Evolutionary conservation across 2,888 invertebrate species (phyloP).

Genomic region (Polyommatus icarus): DNA sequence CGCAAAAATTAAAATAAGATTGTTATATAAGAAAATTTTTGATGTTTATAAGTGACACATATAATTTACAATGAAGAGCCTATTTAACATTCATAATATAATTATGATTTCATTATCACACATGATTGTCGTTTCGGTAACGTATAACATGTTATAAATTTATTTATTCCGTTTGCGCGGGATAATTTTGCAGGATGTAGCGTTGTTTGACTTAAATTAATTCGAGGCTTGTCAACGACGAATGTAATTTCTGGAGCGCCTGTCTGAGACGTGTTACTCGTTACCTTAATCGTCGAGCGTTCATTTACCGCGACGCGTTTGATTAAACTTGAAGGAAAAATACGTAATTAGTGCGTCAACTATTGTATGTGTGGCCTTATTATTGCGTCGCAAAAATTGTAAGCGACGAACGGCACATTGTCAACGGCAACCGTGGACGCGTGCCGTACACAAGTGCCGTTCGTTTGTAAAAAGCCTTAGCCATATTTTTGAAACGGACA

Average conservation of each 20-base stretch:
- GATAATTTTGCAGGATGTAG: conserved; percentile 33
- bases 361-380: not conserved
- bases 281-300: conserved; percentile 65
- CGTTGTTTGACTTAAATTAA: conserved; percentile 61
- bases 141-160: conserved; percentile 60
- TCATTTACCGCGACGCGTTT: conserved; percentile 43
- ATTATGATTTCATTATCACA: conserved; percentile 2
- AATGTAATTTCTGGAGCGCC: conserved; percentile 68
- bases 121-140: not conserved
- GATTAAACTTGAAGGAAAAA: conserved; percentile 31
- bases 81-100: not conserved
- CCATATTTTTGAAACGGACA: too few relatives aligned
- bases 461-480: too few relatives aligned
- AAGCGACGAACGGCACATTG: too few relatives aligned
- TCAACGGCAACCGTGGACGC: too few relatives aligned
- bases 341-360: conserved; percentile 10
- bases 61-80: not conserved
- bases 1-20: too few relatives aligned
- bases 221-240: conserved; percentile 74
- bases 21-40: too few relatives aligned
- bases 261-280: conserved; percentile 66
- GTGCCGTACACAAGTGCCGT: too few relatives aligned
- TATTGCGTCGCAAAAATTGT: too few relatives aligned
- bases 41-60: too few relatives aligned
- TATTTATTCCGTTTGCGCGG: conserved; percentile 66